Evolutionary conservation across 2,888 invertebrate species (phyloP).

Genomic region (Ormyrus rosae): DNA sequence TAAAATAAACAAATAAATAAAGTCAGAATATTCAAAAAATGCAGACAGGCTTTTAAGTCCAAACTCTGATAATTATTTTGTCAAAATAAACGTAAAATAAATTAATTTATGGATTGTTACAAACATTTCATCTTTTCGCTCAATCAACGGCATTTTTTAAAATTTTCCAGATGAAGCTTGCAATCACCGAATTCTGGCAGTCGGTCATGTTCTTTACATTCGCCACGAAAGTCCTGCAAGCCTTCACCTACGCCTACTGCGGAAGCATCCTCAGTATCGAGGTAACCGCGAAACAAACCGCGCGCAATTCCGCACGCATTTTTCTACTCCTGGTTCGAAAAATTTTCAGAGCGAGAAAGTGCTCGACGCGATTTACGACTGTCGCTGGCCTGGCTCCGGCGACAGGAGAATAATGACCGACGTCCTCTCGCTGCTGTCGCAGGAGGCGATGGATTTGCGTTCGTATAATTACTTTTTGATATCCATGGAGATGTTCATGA

Average conservation of each 20-base stretch:
- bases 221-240: slow-evolving; percentile 59
- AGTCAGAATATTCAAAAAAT: no score
- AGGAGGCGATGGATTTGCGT: slow-evolving; percentile 61
- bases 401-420: slow-evolving; percentile 55
- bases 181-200: slow-evolving; percentile 22
- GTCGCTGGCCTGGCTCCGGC: slow-evolving; percentile 59
- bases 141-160: no score
- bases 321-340: neutral
- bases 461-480: slow-evolving; percentile 60
- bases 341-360: slow-evolving; percentile 60
- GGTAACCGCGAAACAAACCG: slow-evolving; percentile 37
- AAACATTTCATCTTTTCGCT: no score
- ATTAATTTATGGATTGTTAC: no score
- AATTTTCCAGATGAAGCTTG: slow-evolving; percentile 22
- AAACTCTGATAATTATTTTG: no score
- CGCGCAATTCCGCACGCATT: neutral
- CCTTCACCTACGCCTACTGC: slow-evolving; percentile 61
- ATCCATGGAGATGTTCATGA: slow-evolving; percentile 62
- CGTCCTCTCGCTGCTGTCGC: slow-evolving; percentile 59
- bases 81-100: no score
- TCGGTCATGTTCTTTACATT: slow-evolving; percentile 18
- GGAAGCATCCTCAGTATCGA: slow-evolving; percentile 57
- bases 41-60: no score
- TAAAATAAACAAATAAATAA: no score
- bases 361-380: slow-evolving; percentile 60